Conservation (phyloP, 2,797 vertebrate genomes). For the Brachymystax lenok region DNA sequence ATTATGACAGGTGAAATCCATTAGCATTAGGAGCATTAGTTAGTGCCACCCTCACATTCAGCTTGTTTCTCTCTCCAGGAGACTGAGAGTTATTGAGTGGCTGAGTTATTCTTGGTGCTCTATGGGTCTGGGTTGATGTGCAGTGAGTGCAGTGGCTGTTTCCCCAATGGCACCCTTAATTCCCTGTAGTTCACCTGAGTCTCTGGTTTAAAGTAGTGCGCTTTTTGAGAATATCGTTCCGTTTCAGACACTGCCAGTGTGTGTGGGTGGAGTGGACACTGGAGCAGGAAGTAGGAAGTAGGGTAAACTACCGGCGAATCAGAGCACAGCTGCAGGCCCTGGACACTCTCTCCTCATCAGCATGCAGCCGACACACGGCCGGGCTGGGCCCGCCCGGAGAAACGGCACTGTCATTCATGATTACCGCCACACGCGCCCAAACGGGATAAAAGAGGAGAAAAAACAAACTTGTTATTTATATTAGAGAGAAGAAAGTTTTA, state of each 20-base stretch:
- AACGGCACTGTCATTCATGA: constrained; percentile 73
- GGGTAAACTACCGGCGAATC: constrained; percentile 41
- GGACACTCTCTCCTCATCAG: constrained; percentile 53
- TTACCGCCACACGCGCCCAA: constrained; percentile 69
- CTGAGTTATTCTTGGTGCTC: constrained; percentile 56
- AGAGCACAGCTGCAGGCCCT: constrained; percentile 40
- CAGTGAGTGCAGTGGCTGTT: constrained; percentile 24
- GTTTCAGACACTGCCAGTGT: constrained; percentile 33
- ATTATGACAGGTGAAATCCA: neutral
- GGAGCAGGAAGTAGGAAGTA: neutral
- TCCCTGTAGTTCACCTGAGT: neutral
- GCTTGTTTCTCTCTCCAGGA: neutral
- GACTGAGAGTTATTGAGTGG: neutral
- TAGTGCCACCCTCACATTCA: neutral
- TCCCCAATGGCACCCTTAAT: neutral
- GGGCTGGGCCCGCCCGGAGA: constrained; percentile 51
- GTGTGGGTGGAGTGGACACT: neutral
- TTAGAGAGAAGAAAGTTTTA: constrained; percentile 72
- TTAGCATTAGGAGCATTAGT: neutral
- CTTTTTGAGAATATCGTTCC: neutral
- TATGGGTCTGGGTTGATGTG: neutral
- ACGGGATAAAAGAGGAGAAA: constrained; percentile 61
- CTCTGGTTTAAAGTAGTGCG: too few species aligned
- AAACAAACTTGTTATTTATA: constrained; percentile 62
- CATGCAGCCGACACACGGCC: constrained; percentile 55